These are phyloP conservation scores for Drosophila serrata DNA, from an alignment of 1,140 invertebrate species.

Conservation along the genomic window DNA sequence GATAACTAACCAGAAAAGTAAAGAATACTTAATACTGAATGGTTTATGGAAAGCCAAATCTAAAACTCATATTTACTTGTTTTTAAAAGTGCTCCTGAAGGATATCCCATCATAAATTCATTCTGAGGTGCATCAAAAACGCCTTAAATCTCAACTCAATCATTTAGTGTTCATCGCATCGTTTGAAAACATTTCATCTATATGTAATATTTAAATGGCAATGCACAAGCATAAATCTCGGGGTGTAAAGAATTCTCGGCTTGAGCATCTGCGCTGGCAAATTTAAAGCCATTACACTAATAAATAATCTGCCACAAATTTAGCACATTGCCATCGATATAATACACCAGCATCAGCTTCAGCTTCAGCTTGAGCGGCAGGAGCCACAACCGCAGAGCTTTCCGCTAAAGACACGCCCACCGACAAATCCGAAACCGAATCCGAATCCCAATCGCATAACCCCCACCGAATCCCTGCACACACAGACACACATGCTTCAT, in stretches of 20 bases:
- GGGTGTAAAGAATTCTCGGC: constrained; percentile 13
- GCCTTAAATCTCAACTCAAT: constrained; percentile 15
- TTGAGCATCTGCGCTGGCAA: constrained; percentile 50
- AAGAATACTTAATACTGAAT: no score
- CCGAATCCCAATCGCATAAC: constrained; percentile 42
- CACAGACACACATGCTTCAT: constrained; percentile 24
- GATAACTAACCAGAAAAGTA: not conserved
- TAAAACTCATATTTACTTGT: not conserved
- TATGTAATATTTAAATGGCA: constrained; percentile 42
- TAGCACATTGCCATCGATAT: constrained; percentile 75
- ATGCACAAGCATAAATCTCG: constrained; percentile 38
- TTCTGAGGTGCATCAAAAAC: not conserved
- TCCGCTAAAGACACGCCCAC: constrained; percentile 57
- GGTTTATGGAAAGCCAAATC: no score
- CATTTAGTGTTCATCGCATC: constrained; percentile 23
- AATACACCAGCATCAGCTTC: constrained; percentile 53
- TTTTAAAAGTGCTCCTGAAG: not conserved
- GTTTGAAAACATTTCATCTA: constrained; percentile 10
- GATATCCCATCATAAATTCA: not conserved
- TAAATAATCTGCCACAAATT: constrained; percentile 80
- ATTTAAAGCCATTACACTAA: constrained; percentile 77
- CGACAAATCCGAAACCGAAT: constrained; percentile 51
- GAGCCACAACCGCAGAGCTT: constrained; percentile 37
- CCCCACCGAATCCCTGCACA: not conserved
- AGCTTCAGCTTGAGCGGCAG: not conserved